These are phyloP conservation scores for Capreolus pygargus DNA, from an alignment of 2,113 vertebrate species.

Conservation along the genomic window DNA sequence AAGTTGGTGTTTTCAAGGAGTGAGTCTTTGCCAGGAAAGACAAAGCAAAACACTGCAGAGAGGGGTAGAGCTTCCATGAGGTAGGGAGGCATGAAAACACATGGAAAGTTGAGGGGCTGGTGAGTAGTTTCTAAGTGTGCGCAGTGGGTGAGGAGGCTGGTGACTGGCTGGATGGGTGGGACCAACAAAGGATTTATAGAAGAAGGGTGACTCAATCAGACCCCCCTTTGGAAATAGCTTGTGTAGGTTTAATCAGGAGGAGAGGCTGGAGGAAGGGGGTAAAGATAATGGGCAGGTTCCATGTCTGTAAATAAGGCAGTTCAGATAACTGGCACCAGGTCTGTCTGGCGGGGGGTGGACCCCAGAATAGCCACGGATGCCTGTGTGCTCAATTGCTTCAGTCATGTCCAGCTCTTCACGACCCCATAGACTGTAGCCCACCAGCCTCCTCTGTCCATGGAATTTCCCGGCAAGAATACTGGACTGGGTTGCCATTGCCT, in stretches of 20 bases:
- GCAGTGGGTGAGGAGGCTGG: background rate
- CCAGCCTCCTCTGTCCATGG: background rate
- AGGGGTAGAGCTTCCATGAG: background rate
- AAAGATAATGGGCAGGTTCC: background rate
- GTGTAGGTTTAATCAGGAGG: background rate
- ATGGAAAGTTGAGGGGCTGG: background rate
- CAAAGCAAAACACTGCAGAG: background rate
- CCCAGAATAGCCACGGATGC: background rate
- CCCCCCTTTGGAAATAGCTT: background rate
- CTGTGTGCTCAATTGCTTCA: background rate
- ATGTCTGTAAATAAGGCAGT: background rate
- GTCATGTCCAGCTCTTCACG: background rate
- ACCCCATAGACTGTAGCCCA: background rate
- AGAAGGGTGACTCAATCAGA: background rate
- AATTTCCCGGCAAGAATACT: background rate
- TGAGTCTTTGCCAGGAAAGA: background rate
- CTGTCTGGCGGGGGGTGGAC: rapidly evolving
- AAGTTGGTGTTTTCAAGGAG: background rate
- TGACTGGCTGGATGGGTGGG: background rate
- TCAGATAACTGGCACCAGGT: background rate
- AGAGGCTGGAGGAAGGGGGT: background rate
- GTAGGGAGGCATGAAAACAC: background rate
- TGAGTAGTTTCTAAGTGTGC: background rate
- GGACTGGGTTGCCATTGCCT: background rate
- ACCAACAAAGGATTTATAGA: background rate